These are phyloP conservation scores for Psephotus haematonotus DNA, from an alignment of 2,113 vertebrate species.

Conservation along the genomic window DNA sequence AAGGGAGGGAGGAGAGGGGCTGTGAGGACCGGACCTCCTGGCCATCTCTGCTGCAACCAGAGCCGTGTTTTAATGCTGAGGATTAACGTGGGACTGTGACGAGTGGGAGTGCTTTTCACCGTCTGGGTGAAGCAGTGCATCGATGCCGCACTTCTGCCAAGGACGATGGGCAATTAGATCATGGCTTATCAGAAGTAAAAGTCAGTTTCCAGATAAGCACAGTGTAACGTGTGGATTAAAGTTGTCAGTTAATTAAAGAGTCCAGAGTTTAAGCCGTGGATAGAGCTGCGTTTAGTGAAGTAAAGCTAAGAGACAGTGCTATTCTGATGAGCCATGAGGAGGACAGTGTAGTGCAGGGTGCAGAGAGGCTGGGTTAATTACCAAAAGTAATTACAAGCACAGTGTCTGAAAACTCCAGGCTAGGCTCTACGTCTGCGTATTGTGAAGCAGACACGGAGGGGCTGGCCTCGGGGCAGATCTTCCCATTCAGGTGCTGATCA, in stretches of 20 bases:
- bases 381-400: not conserved
- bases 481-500: not conserved
- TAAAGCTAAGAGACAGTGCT: not conserved
- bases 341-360: not conserved
- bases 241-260: constrained; percentile 13
- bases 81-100: fast-evolving
- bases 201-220: constrained; percentile 3
- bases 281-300: not conserved
- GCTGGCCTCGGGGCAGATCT: not conserved
- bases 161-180: not conserved
- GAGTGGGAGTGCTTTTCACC: not conserved
- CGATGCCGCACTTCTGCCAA: not conserved
- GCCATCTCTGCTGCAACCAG: not conserved
- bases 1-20: not conserved
- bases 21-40: not conserved
- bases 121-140: not conserved
- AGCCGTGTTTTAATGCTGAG: fast-evolving
- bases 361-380: not conserved
- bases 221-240: not conserved
- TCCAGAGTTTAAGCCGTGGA: not conserved
- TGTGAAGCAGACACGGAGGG: not conserved
- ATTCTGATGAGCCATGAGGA: not conserved
- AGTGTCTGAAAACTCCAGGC: not conserved
- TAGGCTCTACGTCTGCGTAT: not conserved
- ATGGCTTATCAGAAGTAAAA: not conserved